Evolutionary conservation across 1,140 invertebrate species (phyloP).

Genomic region (Calycopis cecrops): DNA sequence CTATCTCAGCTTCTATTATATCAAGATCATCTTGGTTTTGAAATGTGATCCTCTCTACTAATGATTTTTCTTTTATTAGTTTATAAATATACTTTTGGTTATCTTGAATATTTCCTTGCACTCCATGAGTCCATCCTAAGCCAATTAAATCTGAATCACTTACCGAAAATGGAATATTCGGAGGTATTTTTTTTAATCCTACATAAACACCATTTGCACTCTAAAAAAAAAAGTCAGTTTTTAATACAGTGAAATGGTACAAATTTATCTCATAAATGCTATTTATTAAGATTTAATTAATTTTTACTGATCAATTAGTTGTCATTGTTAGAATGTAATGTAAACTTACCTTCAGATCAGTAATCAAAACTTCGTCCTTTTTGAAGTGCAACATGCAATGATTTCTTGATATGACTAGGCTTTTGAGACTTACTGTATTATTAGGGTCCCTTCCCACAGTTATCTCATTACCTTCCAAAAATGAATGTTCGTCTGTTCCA

Average conservation of each 20-base stretch:
- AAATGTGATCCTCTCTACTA: constrained; percentile 40
- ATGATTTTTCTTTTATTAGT: constrained; percentile 34
- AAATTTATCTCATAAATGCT: too few species aligned
- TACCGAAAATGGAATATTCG: constrained; percentile 40
- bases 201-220: constrained; percentile 64
- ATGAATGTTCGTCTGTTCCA: constrained; percentile 43
- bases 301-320: too few species aligned
- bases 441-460: constrained; percentile 47
- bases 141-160: constrained; percentile 51
- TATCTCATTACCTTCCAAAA: constrained; percentile 43
- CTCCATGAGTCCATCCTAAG: constrained; percentile 50
- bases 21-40: constrained; percentile 43
- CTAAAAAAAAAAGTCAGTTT: constrained; percentile 35
- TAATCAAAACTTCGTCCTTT: constrained; percentile 42
- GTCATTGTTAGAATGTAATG: too few species aligned
- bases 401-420: constrained; percentile 55
- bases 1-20: constrained; percentile 32
- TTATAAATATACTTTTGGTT: constrained; percentile 59
- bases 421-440: constrained; percentile 50
- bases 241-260: neutral
- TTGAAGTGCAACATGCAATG: constrained; percentile 52
- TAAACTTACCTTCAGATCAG: constrained; percentile 32
- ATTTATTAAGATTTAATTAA: too few species aligned
- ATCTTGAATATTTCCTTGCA: constrained; percentile 39
- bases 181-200: constrained; percentile 46